phyloP scores from a whole-genome alignment of 2,113 vertebrate species.

The Silurus meridionalis region DNA sequence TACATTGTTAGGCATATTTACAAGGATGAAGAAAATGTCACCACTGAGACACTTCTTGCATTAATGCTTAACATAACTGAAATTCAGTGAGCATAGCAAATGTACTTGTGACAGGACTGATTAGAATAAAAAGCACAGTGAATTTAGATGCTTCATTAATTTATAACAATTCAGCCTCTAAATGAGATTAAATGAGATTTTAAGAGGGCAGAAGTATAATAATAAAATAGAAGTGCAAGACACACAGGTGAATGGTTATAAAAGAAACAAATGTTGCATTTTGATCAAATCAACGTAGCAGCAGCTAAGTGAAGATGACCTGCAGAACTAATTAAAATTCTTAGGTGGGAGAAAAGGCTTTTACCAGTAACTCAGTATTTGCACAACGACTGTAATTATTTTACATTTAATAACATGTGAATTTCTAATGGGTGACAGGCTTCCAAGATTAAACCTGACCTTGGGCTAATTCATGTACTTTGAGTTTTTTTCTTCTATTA shows the following conservation, averaged over 20 bases:
- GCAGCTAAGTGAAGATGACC: constrained; percentile 18
- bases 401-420: not conserved
- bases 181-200: not conserved
- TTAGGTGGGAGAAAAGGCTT: not conserved
- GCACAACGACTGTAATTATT: constrained; percentile 14
- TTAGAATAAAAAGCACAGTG: not conserved
- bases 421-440: not conserved
- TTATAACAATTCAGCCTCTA: not conserved
- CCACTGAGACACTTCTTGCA: not conserved
- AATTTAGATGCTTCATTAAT: not conserved
- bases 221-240: not conserved
- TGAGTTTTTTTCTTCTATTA: not conserved
- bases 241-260: not conserved
- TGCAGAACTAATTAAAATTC: constrained; percentile 25
- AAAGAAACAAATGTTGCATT: constrained; percentile 5
- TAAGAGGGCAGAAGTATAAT: not conserved
- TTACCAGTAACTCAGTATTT: not conserved
- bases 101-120: not conserved
- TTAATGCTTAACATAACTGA: not conserved
- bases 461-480: not conserved
- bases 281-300: constrained; percentile 16
- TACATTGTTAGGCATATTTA: too few species aligned
- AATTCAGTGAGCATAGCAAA: not conserved
- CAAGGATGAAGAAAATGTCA: not conserved
- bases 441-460: not conserved